These are phyloP conservation scores for Pelochelys cantorii DNA, from an alignment of 2,797 vertebrate species.

Conservation along the genomic window DNA sequence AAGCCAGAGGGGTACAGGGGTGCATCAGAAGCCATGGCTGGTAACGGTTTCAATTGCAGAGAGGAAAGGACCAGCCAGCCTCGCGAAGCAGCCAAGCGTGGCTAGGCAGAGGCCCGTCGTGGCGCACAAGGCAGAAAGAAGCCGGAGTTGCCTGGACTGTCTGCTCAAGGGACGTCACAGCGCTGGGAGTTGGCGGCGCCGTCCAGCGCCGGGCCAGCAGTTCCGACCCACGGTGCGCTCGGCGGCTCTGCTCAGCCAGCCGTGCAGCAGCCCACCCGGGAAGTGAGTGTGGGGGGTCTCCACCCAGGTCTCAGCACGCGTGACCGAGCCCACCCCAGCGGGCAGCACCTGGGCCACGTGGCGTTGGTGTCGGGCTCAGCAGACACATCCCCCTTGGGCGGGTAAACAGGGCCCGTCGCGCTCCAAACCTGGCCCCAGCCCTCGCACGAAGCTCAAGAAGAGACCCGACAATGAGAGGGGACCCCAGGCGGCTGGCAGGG, in stretches of 20 bases:
- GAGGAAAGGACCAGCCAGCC: neutral
- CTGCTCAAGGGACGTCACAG: neutral
- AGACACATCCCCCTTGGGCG: neutral
- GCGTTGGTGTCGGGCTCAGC: neutral
- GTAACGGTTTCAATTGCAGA: neutral
- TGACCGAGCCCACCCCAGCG: neutral
- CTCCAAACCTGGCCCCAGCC: neutral
- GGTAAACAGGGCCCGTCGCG: neutral
- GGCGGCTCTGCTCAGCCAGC: too few species aligned
- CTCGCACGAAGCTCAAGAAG: neutral
- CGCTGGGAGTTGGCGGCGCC: neutral
- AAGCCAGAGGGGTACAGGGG: too few species aligned
- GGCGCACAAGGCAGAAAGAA: fast-evolving
- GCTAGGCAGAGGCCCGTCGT: fast-evolving
- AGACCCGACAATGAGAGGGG: neutral
- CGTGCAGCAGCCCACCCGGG: fast-evolving
- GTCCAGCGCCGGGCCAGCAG: neutral
- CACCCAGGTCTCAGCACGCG: neutral
- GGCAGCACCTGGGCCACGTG: neutral
- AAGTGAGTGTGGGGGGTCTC: fast-evolving
- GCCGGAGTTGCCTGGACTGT: fast-evolving
- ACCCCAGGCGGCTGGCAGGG: neutral
- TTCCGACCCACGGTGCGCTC: neutral
- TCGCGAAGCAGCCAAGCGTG: neutral
- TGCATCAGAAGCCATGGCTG: neutral